Evolutionary conservation across 53 echinoderm and acorn worm genomes (phyloP).

Genomic region (Arbacia lixula): DNA sequence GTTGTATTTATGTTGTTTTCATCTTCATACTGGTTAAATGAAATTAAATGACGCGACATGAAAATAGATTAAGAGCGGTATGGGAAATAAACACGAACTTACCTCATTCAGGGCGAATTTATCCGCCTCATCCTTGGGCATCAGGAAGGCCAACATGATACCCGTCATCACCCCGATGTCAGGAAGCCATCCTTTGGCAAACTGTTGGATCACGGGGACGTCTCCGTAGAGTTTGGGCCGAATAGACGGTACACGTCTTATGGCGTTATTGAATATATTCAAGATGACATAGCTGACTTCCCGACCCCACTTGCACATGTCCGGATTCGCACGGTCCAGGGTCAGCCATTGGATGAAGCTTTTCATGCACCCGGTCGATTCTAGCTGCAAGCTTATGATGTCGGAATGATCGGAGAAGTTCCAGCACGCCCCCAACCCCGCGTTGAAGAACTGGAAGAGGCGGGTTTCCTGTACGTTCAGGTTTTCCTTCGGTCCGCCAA

Average conservation of each 20-base stretch:
- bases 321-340: background rate
- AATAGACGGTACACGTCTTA: background rate
- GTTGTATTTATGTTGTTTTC: too few relatives aligned
- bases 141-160: background rate
- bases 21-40: too few relatives aligned
- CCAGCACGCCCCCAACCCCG: background rate
- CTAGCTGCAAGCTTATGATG: background rate
- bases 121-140: constrained; percentile 23
- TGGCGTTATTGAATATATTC: background rate
- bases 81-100: too few relatives aligned
- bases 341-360: constrained; percentile 10
- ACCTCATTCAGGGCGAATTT: constrained; percentile 13
- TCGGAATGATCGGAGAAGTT: constrained; percentile 23
- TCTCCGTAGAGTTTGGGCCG: background rate
- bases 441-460: background rate
- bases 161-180: background rate
- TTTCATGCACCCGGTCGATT: background rate
- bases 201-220: background rate
- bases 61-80: too few relatives aligned
- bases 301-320: background rate
- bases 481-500: background rate
- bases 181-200: background rate
- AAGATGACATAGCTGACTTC: background rate
- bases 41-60: too few relatives aligned
- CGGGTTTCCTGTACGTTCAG: background rate